Evolutionary conservation across 2,888 invertebrate genomes (phyloP).

Genomic region (Trissoscelio sp.): DNA sequence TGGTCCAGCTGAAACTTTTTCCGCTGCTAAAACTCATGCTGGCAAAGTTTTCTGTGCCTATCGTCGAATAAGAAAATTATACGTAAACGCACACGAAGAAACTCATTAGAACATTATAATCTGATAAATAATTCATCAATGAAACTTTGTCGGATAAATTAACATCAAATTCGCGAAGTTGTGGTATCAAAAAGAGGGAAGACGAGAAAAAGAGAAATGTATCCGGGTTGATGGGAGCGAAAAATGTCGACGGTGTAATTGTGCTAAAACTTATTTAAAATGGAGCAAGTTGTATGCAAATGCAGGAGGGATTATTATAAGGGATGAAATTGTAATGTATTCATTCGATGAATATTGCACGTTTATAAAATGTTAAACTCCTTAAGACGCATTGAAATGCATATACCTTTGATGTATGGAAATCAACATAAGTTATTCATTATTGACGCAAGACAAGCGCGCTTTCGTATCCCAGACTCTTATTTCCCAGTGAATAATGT

Average conservation of each 20-base stretch:
- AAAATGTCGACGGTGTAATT: constrained; percentile 27
- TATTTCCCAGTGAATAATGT: constrained; percentile 22
- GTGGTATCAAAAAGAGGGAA: background rate
- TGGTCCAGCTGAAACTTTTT: constrained; percentile 13
- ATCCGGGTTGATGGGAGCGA: constrained; percentile 33
- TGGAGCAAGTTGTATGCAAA: constrained; percentile 15
- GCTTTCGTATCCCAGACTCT: background rate
- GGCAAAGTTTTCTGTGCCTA: background rate
- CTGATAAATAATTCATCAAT: constrained; percentile 22
- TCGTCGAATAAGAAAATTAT: too few relatives aligned
- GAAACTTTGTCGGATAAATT: constrained; percentile 5
- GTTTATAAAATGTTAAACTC: constrained; percentile 37
- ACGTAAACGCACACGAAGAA: too few relatives aligned
- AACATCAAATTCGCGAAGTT: background rate
- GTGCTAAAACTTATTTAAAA: constrained; percentile 9
- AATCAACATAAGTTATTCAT: constrained; percentile 30
- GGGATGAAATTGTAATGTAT: constrained; percentile 31
- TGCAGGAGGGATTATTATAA: constrained; percentile 14
- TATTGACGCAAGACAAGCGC: constrained; percentile 19
- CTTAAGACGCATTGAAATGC: constrained; percentile 48
- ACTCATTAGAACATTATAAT: too few relatives aligned
- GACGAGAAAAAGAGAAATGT: background rate
- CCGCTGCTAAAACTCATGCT: background rate
- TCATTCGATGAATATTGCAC: constrained; percentile 44
- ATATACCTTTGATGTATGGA: constrained; percentile 25